A percentile compares a stretch with the other conserved stretches of the same genome.
These are phyloP conservation scores for Podarcis muralis DNA, from an alignment of 2,113 vertebrate species.

Conservation along the genomic window DNA sequence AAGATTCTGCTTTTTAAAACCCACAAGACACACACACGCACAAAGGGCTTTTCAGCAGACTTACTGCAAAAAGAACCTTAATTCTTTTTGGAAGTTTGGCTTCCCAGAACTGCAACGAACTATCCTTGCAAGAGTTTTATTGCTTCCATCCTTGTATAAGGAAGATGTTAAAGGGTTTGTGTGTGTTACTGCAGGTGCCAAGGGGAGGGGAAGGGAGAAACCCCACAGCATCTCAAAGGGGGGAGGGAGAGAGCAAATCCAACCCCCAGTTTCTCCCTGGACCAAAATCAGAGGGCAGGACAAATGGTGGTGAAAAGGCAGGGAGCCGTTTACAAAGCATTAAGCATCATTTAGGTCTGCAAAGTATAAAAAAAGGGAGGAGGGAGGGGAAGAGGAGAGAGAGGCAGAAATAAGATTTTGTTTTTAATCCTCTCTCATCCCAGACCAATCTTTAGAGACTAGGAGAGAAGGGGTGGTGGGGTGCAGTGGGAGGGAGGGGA, in stretches of 20 bases:
- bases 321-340: neutral
- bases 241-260: neutral
- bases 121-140: neutral
- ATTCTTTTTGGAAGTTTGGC: neutral
- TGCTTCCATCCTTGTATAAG: neutral
- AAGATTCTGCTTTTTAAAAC: neutral
- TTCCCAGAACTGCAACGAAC: neutral
- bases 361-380: neutral
- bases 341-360: neutral
- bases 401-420: neutral
- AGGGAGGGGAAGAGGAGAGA: neutral
- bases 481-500: neutral
- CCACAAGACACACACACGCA: neutral
- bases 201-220: neutral
- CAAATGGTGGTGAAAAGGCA: neutral
- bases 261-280: neutral
- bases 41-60: neutral
- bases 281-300: neutral
- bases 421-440: neutral
- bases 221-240: neutral
- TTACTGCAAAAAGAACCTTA: neutral
- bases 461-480: too few relatives aligned
- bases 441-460: neutral
- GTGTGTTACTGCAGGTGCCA: neutral
- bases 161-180: neutral